Conservation (phyloP, 1,140 invertebrate species). For the Phymorhynchus buccinoides region DNA sequence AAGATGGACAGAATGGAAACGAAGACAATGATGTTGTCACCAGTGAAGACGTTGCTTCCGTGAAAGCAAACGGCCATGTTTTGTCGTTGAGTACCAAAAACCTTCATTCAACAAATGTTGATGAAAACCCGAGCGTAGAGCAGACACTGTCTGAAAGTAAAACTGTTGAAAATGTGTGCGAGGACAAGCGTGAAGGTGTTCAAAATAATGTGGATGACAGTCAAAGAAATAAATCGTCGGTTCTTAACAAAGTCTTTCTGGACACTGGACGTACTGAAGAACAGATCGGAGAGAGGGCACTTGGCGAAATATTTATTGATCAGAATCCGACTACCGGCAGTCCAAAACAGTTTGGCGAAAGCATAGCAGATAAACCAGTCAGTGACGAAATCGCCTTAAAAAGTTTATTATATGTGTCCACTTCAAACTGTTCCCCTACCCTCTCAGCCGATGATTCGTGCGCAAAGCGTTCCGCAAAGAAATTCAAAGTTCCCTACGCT, state of each 20-base stretch:
- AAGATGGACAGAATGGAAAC: background rate
- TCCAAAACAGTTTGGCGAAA: too few relatives aligned
- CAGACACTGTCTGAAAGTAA: background rate
- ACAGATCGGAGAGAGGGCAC: background rate
- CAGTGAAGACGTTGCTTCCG: background rate
- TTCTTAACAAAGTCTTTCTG: background rate
- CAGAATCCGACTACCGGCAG: too few relatives aligned
- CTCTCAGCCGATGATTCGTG: background rate
- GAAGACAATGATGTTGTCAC: background rate
- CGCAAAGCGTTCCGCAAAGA: background rate
- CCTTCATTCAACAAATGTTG: background rate
- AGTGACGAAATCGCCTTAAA: too few relatives aligned
- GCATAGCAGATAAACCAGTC: background rate
- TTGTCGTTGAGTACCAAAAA: background rate
- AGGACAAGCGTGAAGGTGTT: background rate
- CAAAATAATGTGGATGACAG: background rate
- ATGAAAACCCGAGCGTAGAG: background rate
- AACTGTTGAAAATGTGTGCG: background rate
- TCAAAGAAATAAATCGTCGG: too few relatives aligned
- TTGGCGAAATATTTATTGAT: too few relatives aligned
- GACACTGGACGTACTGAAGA: background rate
- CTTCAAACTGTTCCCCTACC: background rate
- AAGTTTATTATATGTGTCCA: background rate
- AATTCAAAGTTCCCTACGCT: conserved; percentile 14
- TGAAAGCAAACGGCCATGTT: background rate